Percentiles rank a stretch among this genome's conserved stretches.
Evolutionary conservation across 2,888 invertebrate species (phyloP).

Genomic region (Volucella zonaria): DNA sequence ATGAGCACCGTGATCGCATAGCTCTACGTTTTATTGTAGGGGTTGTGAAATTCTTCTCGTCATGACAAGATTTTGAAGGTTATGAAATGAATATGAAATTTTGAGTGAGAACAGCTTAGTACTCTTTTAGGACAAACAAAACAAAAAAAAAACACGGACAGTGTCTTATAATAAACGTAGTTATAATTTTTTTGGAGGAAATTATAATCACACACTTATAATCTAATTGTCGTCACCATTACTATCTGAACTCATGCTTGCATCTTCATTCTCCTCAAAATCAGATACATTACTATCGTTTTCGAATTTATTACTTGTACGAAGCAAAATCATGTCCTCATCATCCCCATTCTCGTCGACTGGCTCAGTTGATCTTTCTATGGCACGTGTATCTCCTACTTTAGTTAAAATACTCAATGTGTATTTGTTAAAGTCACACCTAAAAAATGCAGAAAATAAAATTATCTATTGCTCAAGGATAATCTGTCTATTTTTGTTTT

Average conservation of each 20-base stretch:
- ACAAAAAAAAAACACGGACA: too few species aligned
- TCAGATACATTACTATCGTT: constrained; percentile 74
- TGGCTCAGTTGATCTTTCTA: neutral
- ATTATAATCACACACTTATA: neutral
- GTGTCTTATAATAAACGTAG: neutral
- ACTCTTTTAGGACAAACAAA: too few species aligned
- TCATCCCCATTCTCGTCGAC: constrained; percentile 68
- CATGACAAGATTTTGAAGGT: too few species aligned
- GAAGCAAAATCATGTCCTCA: constrained; percentile 74
- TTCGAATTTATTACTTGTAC: constrained; percentile 51
- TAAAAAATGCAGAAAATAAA: constrained; percentile 82
- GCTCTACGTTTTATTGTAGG: too few species aligned
- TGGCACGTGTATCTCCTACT: constrained; percentile 79
- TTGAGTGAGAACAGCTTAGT: too few species aligned
- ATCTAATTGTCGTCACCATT: constrained; percentile 34
- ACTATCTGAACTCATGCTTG: constrained; percentile 64
- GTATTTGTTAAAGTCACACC: constrained; percentile 95
- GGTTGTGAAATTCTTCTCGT: too few species aligned
- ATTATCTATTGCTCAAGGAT: constrained; percentile 33
- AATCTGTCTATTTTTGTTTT: neutral
- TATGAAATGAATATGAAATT: too few species aligned
- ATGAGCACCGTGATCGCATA: too few species aligned
- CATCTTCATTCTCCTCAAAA: constrained; percentile 75
- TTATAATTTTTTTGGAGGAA: constrained; percentile 10
- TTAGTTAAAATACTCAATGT: constrained; percentile 88